A percentile compares a stretch with the other conserved stretches of the same genome.
These are phyloP conservation scores for Heterohyrax brucei DNA, from an alignment of 2,797 vertebrate genomes.

Conservation along the genomic window DNA sequence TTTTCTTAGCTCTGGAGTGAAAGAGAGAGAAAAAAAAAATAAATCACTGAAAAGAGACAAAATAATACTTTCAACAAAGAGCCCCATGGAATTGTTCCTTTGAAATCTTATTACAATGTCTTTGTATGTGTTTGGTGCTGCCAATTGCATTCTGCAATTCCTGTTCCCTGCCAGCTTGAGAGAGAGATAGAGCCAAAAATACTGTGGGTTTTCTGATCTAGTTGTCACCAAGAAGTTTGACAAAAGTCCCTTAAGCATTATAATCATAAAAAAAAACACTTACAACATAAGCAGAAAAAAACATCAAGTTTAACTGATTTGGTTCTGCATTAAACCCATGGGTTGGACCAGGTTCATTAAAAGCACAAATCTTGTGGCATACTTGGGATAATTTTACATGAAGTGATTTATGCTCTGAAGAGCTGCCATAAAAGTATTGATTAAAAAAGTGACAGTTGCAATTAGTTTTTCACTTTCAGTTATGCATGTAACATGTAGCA, in stretches of 20 bases:
- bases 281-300: conserved; percentile 47
- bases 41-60: conserved; percentile 73
- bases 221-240: conserved; percentile 80
- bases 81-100: conserved; percentile 72
- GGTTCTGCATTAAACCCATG: conserved; percentile 27
- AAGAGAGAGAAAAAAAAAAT: conserved; percentile 61
- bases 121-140: conserved; percentile 66
- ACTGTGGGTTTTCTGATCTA: conserved; percentile 70
- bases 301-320: conserved; percentile 25
- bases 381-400: conserved; percentile 29
- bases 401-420: conserved; percentile 42
- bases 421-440: conserved; percentile 32
- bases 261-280: conserved; percentile 60
- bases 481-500: not conserved
- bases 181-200: conserved; percentile 71
- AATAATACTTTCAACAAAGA: conserved; percentile 75
- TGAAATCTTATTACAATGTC: conserved; percentile 78
- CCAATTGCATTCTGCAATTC: conserved; percentile 72
- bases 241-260: conserved; percentile 74
- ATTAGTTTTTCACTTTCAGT: conserved; percentile 69
- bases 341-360: conserved; percentile 60
- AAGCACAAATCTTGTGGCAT: conserved; percentile 59
- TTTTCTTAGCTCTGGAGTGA: conserved; percentile 70
- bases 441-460: conserved; percentile 52
- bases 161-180: conserved; percentile 70